These are phyloP conservation scores for Chelmon rostratus DNA, from an alignment of 2,797 vertebrate genomes.

Conservation along the genomic window DNA sequence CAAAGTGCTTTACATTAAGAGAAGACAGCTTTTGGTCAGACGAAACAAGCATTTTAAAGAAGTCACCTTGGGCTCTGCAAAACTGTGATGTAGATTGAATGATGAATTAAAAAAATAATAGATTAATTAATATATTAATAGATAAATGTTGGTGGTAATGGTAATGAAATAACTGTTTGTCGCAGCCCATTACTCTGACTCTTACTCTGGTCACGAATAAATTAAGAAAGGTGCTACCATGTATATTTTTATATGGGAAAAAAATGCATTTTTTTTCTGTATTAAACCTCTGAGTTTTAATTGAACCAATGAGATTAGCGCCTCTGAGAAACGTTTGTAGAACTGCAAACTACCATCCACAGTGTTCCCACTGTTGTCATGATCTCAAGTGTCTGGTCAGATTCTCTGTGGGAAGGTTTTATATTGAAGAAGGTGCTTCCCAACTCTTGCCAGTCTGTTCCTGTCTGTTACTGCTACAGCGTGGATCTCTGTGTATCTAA, in stretches of 20 bases:
- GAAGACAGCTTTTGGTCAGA: neutral
- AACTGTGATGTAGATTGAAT: neutral
- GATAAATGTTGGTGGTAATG: too few relatives aligned
- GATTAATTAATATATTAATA: too few relatives aligned
- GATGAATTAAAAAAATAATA: neutral
- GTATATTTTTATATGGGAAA: neutral
- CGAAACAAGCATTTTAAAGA: neutral
- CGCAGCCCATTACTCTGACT: too few relatives aligned
- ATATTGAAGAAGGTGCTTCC: neutral
- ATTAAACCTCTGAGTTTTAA: conserved; percentile 6
- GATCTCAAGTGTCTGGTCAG: neutral
- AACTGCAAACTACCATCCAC: neutral
- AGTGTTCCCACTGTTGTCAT: neutral
- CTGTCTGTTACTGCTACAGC: conserved; percentile 12
- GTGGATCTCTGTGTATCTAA: conserved; percentile 16
- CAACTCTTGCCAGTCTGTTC: neutral
- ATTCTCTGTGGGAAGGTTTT: neutral
- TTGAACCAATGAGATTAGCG: conserved; percentile 11
- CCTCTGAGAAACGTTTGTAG: conserved; percentile 10
- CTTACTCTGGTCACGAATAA: neutral
- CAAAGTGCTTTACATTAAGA: conserved; percentile 34
- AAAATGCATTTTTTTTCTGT: neutral
- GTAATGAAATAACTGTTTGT: neutral
- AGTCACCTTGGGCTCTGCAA: neutral
- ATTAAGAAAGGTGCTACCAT: neutral